Percentiles rank a stretch among this genome's conserved stretches.
Conservation (phyloP, 30 jellyfish, hydroid and myxozoan species). For the Catostylus mosaicus region DNA sequence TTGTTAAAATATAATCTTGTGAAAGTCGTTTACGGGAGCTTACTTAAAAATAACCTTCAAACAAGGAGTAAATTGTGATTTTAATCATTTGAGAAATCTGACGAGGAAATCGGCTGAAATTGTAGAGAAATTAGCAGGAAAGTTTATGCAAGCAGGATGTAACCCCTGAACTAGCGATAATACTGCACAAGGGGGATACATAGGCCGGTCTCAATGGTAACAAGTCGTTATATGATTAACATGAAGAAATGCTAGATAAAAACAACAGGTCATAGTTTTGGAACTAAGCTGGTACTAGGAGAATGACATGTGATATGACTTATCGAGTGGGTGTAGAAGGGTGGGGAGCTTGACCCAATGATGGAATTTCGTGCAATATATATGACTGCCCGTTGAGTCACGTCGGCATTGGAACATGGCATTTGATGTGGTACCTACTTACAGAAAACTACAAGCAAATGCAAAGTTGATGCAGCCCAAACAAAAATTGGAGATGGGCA, state of each 20-base stretch:
- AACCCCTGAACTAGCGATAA: neutral
- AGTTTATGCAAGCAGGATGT: neutral
- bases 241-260: neutral
- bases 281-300: neutral
- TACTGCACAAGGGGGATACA: neutral
- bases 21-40: neutral
- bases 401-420: neutral
- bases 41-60: neutral
- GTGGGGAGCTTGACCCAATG: constrained; percentile 5
- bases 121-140: neutral
- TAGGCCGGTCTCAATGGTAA: neutral
- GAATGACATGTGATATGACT: neutral
- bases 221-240: neutral
- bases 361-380: neutral
- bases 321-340: constrained; percentile 1
- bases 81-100: neutral
- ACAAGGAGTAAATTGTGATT: neutral
- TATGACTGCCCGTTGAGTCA: neutral
- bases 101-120: constrained; percentile 1
- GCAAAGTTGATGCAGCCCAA: too few relatives aligned
- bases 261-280: neutral
- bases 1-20: too few relatives aligned
- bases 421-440: too few relatives aligned
- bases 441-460: too few relatives aligned
- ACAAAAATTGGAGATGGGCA: too few relatives aligned